Evolutionary conservation across 1,140 invertebrate species (phyloP).

Genomic region (Drosophila neocordata): DNA sequence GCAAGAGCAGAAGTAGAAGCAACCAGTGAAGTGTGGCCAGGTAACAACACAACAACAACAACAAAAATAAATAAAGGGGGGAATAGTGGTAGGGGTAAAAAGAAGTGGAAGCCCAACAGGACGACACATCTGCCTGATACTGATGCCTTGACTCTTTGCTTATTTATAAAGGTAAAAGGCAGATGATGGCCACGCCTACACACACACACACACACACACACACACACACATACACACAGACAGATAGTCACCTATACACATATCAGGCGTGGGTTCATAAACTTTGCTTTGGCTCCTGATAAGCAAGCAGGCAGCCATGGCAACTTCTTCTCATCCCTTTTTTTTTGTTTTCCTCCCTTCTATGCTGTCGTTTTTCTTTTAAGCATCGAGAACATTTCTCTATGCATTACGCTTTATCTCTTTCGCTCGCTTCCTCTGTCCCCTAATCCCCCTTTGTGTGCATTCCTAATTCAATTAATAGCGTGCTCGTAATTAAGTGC

Average conservation of each 20-base stretch:
- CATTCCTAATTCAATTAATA: constrained; percentile 55
- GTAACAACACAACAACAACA: constrained; percentile 22
- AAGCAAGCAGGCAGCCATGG: constrained; percentile 20
- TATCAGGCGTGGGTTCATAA: constrained; percentile 9
- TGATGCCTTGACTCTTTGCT: constrained; percentile 20
- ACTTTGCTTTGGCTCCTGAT: constrained; percentile 10
- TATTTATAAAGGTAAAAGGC: constrained; percentile 13
- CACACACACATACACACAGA: not conserved
- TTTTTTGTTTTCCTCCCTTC: too few relatives aligned
- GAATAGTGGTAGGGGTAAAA: too few relatives aligned
- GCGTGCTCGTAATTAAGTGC: constrained; percentile 51
- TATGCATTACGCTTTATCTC: constrained; percentile 1
- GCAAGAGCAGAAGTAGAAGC: constrained; percentile 9
- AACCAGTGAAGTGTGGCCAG: constrained; percentile 23
- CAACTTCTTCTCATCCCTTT: constrained; percentile 3
- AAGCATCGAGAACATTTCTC: constrained; percentile 28
- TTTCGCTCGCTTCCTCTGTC: too few relatives aligned
- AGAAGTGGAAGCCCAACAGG: not conserved
- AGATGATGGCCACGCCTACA: constrained; percentile 2
- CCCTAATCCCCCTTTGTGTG: not conserved
- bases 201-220: not conserved
- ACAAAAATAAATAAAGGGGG: not conserved
- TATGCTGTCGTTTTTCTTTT: not conserved
- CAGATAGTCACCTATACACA: not conserved
- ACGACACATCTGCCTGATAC: constrained; percentile 16